Conservation (phyloP, 2,888 invertebrate species). For the Dynastes tityus region DNA sequence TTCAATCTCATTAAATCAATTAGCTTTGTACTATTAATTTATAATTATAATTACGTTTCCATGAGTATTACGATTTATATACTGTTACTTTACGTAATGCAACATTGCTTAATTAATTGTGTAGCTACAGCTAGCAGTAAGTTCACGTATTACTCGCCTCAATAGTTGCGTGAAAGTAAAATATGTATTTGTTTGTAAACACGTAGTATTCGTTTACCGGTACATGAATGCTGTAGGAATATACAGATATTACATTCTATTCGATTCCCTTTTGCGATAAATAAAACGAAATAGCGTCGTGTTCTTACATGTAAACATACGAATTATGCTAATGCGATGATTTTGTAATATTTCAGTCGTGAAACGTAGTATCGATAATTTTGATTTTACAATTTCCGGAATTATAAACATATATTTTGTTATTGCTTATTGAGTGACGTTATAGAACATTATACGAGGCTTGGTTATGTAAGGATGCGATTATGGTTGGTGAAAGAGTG, state of each 20-base stretch:
- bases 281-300: neutral
- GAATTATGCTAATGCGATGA: neutral
- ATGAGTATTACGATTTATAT: neutral
- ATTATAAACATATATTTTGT: neutral
- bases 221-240: neutral
- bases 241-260: neutral
- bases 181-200: neutral
- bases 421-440: too few species aligned
- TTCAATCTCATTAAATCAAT: too few species aligned
- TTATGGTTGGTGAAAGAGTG: too few species aligned
- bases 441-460: too few species aligned
- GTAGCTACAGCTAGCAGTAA: neutral
- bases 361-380: neutral
- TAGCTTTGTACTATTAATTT: too few species aligned
- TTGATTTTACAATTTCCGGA: neutral
- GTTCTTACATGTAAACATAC: neutral
- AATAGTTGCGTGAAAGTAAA: conserved; percentile 1
- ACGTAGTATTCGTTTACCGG: neutral
- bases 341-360: neutral
- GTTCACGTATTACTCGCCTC: neutral
- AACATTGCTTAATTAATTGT: neutral
- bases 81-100: neutral
- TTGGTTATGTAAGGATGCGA: too few species aligned
- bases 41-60: too few species aligned
- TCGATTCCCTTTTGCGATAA: neutral